Evolutionary conservation across 2,113 vertebrate genomes (phyloP), one percentile per base, ranked within the genome.

Genomic region (Hymenochirus boettgeri): DNA sequence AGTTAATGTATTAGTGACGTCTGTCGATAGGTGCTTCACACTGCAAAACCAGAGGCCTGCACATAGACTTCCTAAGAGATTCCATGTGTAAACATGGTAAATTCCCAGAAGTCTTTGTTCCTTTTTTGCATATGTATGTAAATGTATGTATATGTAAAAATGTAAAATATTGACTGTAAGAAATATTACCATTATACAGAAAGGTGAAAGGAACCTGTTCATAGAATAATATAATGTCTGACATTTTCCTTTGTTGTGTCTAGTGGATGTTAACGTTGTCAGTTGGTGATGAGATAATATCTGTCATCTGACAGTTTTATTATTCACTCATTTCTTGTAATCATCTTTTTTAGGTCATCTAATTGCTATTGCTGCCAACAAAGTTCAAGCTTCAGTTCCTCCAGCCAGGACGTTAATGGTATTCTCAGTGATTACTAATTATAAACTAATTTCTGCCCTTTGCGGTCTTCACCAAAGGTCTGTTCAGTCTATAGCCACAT

Each of bases 381-480:
- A 67, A 39, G 64, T 59, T 67, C 42, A 67, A 58, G 64, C 64
- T 59, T 58, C 46, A 67, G 12, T 42, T 58, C 64, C 31, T 51
- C 64, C 18, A 58, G 26, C 64, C 56, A 52, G 55, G 33, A 45
- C 55, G 59, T 35, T 37, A 59, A 58, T 67, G 64, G 64, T 46
- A 59, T 59, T 67, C 29, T 67, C 55, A 21, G 29, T 67, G 57
- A 67, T 67, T 48, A 58, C 64, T 59, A 67, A 67, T 67, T 67
- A 67, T 67, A 67, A 67, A 67, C 55, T 59, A 45, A 59, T 59
- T 58, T 26, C 21, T 58, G 64, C 55, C 64, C 64, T 67, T 59
- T 67, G 22, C 45, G 39, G 31, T 37, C 56, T 59, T 51, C 29
- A 42, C 46, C 55, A 58, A 59, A 57, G 29, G 55, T 45, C 64